A percentile compares a stretch with the other conserved stretches of the same genome.
These are phyloP conservation scores for Pollenia amentaria DNA, from an alignment of 2,888 invertebrate species.

Conservation along the genomic window DNA sequence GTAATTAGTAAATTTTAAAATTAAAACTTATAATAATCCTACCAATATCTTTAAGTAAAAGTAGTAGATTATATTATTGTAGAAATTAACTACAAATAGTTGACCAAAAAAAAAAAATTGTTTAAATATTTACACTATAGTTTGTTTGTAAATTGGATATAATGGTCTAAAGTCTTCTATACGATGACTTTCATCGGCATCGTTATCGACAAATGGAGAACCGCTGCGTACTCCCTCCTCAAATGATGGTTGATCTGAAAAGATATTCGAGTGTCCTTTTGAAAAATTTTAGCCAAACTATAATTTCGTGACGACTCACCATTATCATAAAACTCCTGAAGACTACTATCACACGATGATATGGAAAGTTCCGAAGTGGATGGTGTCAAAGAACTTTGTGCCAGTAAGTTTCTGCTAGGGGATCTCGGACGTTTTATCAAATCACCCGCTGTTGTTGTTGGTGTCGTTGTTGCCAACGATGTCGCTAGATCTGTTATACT, in stretches of 20 bases:
- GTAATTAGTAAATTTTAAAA: too few species aligned
- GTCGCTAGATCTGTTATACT: conserved; percentile 61
- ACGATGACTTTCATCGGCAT: conserved; percentile 75
- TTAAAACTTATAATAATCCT: too few species aligned
- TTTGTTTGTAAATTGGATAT: conserved; percentile 77
- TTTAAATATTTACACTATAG: conserved; percentile 45
- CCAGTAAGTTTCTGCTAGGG: conserved; percentile 27
- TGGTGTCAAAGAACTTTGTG: conserved; percentile 47
- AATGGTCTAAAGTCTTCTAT: conserved; percentile 76
- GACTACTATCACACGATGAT: conserved; percentile 52
- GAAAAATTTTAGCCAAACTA: not conserved
- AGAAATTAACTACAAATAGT: too few species aligned
- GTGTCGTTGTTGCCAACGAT: not conserved
- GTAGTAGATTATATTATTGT: too few species aligned
- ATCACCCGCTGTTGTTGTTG: not conserved
- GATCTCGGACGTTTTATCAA: conserved; percentile 18
- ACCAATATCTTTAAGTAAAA: too few species aligned
- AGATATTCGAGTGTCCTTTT: not conserved
- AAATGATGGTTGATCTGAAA: conserved; percentile 77
- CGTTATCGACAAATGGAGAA: conserved; percentile 76
- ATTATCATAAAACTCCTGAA: conserved; percentile 58
- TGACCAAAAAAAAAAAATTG: too few species aligned
- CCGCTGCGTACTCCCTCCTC: conserved; percentile 77
- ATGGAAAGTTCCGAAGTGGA: conserved; percentile 52
- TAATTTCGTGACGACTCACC: not conserved